Evolutionary conservation across 2,888 invertebrate genomes (phyloP), one percentile per base, ranked within the genome.

Genomic region (Diploptera punctata): DNA sequence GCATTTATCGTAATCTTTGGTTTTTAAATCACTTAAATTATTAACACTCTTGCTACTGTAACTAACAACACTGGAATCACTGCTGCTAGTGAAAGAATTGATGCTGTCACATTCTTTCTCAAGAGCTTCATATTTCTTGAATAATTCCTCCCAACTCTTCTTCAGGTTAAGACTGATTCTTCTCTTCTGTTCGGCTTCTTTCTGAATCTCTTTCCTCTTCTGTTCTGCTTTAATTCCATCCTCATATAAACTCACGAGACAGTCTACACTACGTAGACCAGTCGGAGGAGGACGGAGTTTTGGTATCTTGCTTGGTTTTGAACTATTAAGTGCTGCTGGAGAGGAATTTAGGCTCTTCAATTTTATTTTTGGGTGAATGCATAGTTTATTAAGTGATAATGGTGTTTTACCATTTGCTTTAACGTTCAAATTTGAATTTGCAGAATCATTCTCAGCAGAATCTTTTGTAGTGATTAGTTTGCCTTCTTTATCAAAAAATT

Each of bases 201-300:
- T 26, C 26, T 38, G 26, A 33, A 38, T 29, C 47, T 26, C 47
- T 65, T 65, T 65, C 18, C 47, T 43, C n/a, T 21, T 19, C 24
- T 44, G 21, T 21, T 26, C 24, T 65, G 65, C 47, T n/a, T 9
- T 29, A 29, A 43, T 65, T 21, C 43, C 69, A 24, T 68, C 54
- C 47, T 61, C 60, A 62, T 49, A 61, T 10, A 70, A 19, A 38
- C 54, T 54, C 69, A 61, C 72, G 26, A 67, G 67, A 18, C 52
- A 69, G 67, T 73, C 73, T 73, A 70, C 67, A 31, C 67, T 57
- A 16, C 44, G 65, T 67, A 73, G 73, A 73, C 70, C 54, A 33
- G 31, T 70, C 33, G 67, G 73, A 73, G 67, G 29, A 16, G 60
- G 52, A 60, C 38, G 31, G 3, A 60, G 38, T 29, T 67, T 73